These are phyloP conservation scores for Parnassius smintheus DNA, from an alignment of 2,888 invertebrate genomes.

Conservation along the genomic window DNA sequence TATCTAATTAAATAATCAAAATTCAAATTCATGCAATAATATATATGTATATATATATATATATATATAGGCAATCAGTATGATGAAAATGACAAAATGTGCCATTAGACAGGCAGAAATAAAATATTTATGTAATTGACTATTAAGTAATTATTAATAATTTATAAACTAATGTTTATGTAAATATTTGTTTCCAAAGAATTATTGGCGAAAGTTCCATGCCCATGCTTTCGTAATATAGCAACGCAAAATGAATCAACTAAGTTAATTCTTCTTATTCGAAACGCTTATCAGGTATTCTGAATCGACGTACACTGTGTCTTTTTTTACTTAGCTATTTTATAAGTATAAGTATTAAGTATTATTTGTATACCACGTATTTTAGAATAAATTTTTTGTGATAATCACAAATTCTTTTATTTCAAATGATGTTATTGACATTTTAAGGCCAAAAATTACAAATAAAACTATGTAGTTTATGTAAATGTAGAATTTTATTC, in stretches of 20 bases:
- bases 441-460: too few species aligned
- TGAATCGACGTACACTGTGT: too few species aligned
- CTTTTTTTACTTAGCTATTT: too few species aligned
- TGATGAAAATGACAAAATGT: constrained; percentile 45
- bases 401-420: constrained; percentile 12
- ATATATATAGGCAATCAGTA: neutral
- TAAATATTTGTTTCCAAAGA: neutral
- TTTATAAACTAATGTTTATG: neutral
- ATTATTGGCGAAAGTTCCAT: neutral
- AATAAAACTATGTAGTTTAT: too few species aligned
- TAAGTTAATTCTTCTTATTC: too few species aligned
- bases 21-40: neutral
- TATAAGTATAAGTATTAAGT: constrained; percentile 17
- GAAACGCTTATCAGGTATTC: too few species aligned
- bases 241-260: neutral
- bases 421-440: too few species aligned
- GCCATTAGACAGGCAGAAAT: constrained; percentile 67
- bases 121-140: neutral
- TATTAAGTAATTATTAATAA: neutral
- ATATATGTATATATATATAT: too few species aligned
- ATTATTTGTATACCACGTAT: constrained; percentile 21
- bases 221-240: neutral
- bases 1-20: neutral
- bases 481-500: too few species aligned
- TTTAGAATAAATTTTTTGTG: constrained; percentile 28